These are phyloP conservation scores for Ochotona curzoniae DNA, from an alignment of 2,113 vertebrate species.

Conservation along the genomic window DNA sequence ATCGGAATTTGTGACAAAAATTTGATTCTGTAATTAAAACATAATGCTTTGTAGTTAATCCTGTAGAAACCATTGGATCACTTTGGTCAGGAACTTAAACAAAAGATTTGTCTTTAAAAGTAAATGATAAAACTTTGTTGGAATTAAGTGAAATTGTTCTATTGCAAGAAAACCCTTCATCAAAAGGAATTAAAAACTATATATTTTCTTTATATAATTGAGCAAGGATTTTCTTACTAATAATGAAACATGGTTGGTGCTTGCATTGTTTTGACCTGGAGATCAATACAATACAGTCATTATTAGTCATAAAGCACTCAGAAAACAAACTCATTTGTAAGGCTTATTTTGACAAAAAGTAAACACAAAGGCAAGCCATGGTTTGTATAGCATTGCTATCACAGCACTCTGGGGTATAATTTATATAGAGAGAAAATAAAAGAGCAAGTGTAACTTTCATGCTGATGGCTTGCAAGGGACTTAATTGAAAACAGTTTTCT, in stretches of 20 bases:
- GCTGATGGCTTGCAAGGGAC: slow-evolving; percentile 81
- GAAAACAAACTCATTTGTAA: slow-evolving; percentile 85
- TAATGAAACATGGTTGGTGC: slow-evolving; percentile 81
- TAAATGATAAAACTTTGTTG: slow-evolving; percentile 80
- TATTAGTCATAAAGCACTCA: slow-evolving; percentile 84
- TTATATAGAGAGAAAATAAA: slow-evolving; percentile 84
- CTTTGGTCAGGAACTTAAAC: slow-evolving; percentile 76
- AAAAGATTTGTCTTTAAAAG: slow-evolving; percentile 75
- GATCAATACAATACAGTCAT: slow-evolving; percentile 82
- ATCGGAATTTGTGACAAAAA: slow-evolving; percentile 75
- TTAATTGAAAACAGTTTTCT: slow-evolving; percentile 88
- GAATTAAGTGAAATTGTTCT: slow-evolving; percentile 67
- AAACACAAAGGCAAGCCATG: slow-evolving; percentile 84
- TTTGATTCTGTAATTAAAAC: slow-evolving; percentile 78
- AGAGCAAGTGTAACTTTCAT: slow-evolving; percentile 84
- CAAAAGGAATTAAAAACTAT: slow-evolving; percentile 82
- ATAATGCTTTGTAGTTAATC: slow-evolving; percentile 67
- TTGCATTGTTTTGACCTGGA: slow-evolving; percentile 84
- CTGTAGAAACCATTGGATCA: slow-evolving; percentile 61
- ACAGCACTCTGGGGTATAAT: slow-evolving; percentile 84
- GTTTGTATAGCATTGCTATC: slow-evolving; percentile 81
- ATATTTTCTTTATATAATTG: slow-evolving; percentile 81
- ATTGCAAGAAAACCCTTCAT: slow-evolving; percentile 64
- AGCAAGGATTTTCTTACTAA: slow-evolving; percentile 82
- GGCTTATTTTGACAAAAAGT: slow-evolving; percentile 86